These are phyloP conservation scores for Leucophenga maculata DNA, from an alignment of 2,888 invertebrate genomes.

Conservation along the genomic window DNA sequence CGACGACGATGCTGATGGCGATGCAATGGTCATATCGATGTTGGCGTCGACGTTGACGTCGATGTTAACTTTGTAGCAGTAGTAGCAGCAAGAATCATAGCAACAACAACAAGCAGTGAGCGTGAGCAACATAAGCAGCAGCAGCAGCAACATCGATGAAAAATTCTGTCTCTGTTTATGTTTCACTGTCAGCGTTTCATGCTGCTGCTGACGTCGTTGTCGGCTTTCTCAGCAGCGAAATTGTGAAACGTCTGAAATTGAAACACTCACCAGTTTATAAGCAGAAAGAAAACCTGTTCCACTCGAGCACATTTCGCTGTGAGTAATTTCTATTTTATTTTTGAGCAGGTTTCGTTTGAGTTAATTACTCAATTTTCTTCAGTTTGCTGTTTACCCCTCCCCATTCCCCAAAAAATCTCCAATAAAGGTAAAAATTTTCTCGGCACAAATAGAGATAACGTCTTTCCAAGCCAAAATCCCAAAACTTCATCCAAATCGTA, in stretches of 20 bases:
- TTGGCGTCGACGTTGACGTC: slow-evolving; percentile 30
- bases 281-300: not conserved
- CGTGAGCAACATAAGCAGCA: slow-evolving; percentile 7
- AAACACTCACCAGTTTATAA: no score
- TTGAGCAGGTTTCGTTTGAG: not conserved
- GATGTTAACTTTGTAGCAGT: no score
- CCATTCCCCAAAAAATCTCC: no score
- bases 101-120: no score
- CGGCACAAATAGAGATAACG: no score
- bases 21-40: not conserved
- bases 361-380: not conserved
- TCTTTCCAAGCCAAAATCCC: no score
- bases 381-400: no score
- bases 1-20: slow-evolving; percentile 29
- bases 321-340: not conserved
- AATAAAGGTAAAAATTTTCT: no score
- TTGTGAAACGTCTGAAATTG: not conserved
- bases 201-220: not conserved
- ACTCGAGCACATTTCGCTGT: not conserved
- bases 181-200: slow-evolving; percentile 11
- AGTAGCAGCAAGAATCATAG: slow-evolving; percentile 28
- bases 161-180: not conserved
- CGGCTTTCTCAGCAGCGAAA: not conserved
- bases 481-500: no score
- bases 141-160: no score